Base-by-base conservation (phyloP, 2,797 vertebrate species). In the Tapera naevia region DNA sequence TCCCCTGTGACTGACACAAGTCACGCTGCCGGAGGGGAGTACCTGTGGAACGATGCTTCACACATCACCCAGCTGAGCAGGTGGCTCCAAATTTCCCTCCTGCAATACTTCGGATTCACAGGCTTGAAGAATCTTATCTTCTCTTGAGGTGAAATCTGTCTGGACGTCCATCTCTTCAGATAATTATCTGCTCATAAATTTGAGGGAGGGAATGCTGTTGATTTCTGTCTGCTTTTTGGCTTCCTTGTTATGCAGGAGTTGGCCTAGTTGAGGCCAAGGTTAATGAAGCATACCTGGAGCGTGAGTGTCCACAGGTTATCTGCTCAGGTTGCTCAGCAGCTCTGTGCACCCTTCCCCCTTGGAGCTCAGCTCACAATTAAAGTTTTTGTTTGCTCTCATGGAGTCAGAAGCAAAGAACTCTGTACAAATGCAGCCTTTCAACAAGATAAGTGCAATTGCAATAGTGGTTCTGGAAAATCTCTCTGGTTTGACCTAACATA, bases 381-480 rank as follows among this genome's bases (percentile, higher is more conserved):
- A 37, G 64, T 73, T 87, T 65, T 64, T 0, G 0, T 69, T 80
- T 56, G 28, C 21, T 27, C 39, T 50, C 25, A 6, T 24, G 82
- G 80, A 79, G 73, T 74, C 67, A 35, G 35, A 80, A 93, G 60
- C 5, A 2, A 73, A 89, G 48, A n/a, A 5, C 39, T 69, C 56
- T 11, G 1, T 54, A 46, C 41, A 61, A 83, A 80, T 43, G 56
- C 48, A 86, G 85, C 35, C 58, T 75, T 92, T 92, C 76, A 69
- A 10, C 43, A 69, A 78, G 72, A 57, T 65, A 91, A 88, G 70
- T 57, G 64, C 82, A 82, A 80, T 94, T 93, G 91, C 92, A 91
- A 62, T n/a, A 62, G 60, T 84, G 92, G 91, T 76, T 96, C 87
- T 94, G 93, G 89, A 92, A 96, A 94, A 93, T 64, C 73, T 94